A percentile compares a stretch with the other conserved stretches of the same genome.
Evolutionary conservation across 1,140 invertebrate species (phyloP).

Genomic region (Ooceraea biroi): DNA sequence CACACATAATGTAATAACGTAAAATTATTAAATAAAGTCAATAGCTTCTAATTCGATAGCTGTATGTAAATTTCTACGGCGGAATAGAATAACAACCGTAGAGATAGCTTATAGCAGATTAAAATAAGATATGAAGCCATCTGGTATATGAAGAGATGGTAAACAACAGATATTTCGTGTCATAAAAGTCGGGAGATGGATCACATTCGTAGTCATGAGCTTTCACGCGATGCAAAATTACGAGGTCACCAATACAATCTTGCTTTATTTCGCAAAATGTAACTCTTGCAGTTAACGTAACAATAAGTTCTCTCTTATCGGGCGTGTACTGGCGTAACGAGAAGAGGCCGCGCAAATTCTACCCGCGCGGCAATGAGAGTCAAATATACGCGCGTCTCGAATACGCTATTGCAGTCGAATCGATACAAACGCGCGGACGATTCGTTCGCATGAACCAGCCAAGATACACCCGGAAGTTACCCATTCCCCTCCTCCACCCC

Average conservation of each 20-base stretch:
- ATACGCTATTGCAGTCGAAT: conserved; percentile 15
- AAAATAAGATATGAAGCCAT: conserved; percentile 7
- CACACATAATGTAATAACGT: neutral
- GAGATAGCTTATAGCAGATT: neutral
- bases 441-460: conserved; percentile 13
- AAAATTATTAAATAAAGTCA: neutral
- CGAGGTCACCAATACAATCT: conserved; percentile 9
- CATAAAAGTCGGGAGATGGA: conserved; percentile 24
- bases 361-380: conserved; percentile 16
- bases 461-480: conserved; percentile 16
- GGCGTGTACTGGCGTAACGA: conserved; percentile 22
- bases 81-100: neutral
- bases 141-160: neutral
- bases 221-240: conserved; percentile 21
- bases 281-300: conserved; percentile 52
- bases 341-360: neutral
- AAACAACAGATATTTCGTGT: neutral
- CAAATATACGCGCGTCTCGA: conserved; percentile 5
- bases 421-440: conserved; percentile 40
- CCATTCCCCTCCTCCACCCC: neutral
- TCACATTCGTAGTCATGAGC: conserved; percentile 38
- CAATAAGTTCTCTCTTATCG: conserved; percentile 54
- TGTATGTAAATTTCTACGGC: too few relatives aligned
- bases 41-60: too few relatives aligned
- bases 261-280: conserved; percentile 31